Percentiles rank a stretch among this genome's conserved stretches.
These are phyloP conservation scores for Brachirus orientalis DNA, from an alignment of 2,113 vertebrate genomes.

Conservation along the genomic window DNA sequence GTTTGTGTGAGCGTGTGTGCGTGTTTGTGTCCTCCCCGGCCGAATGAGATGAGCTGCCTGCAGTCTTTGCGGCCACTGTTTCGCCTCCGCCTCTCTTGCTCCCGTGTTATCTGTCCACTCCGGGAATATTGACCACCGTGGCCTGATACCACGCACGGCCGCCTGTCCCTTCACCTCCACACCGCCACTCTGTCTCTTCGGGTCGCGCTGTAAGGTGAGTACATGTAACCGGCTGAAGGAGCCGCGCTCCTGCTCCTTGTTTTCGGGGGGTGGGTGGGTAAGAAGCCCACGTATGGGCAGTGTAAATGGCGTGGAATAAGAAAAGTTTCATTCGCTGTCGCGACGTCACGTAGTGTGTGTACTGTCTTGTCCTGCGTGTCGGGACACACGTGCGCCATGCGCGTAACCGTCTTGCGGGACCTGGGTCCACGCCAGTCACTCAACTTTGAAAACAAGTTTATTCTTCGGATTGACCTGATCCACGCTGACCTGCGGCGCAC, in stretches of 20 bases:
- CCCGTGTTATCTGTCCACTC: conserved; percentile 43
- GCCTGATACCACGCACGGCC: conserved; percentile 53
- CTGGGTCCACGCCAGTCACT: conserved; percentile 1
- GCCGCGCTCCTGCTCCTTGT: not conserved
- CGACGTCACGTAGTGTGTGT: conserved; percentile 40
- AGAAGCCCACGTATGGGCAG: conserved; percentile 18
- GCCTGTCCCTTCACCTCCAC: conserved; percentile 25
- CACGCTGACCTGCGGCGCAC: not conserved
- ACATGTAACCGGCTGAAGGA: conserved; percentile 19
- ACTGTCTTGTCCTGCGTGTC: not conserved
- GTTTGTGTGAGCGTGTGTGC: conserved; percentile 17
- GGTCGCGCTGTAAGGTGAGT: conserved; percentile 63
- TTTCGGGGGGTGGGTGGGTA: not conserved
- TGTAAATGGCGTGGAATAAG: too few relatives aligned
- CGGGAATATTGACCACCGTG: conserved; percentile 69
- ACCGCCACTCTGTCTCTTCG: conserved; percentile 11
- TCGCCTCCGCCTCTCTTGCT: conserved; percentile 35
- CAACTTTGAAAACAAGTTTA: conserved; percentile 53
- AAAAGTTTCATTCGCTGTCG: conserved; percentile 41
- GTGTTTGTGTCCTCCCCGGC: conserved; percentile 44
- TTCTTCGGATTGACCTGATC: not conserved
- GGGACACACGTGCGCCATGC: conserved; percentile 42
- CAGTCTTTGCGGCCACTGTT: conserved; percentile 61
- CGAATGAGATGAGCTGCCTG: conserved; percentile 72
- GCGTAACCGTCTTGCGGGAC: conserved; percentile 21